These are phyloP conservation scores for Griposia aprilina DNA, from an alignment of 2,888 invertebrate species.

Conservation along the genomic window DNA sequence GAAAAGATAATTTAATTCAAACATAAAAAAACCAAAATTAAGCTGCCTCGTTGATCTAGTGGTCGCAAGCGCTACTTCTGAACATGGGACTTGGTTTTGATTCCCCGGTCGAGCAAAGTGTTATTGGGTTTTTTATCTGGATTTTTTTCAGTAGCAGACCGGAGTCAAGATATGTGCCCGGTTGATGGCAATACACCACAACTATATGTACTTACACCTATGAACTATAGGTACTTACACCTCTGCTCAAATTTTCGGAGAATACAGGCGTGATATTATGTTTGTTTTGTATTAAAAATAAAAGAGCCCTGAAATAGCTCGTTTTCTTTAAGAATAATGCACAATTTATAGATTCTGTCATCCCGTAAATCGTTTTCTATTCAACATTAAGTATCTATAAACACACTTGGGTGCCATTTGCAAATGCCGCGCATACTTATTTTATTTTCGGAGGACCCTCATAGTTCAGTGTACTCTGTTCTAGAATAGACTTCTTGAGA, in stretches of 20 bases:
- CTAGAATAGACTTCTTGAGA: neutral
- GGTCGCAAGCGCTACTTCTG: too few relatives aligned
- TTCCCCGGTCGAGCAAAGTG: neutral
- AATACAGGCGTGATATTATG: neutral
- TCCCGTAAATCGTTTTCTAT: slow-evolving; percentile 17
- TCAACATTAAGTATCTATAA: slow-evolving; percentile 4
- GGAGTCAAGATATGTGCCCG: too few relatives aligned
- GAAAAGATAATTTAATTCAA: too few relatives aligned
- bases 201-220: neutral
- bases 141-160: neutral
- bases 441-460: slow-evolving; percentile 7
- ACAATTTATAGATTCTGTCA: slow-evolving; percentile 2
- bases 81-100: too few relatives aligned
- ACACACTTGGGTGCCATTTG: slow-evolving; percentile 21
- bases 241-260: neutral
- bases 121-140: neutral
- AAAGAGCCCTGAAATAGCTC: neutral
- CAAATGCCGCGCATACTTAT: neutral
- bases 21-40: too few relatives aligned
- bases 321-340: neutral
- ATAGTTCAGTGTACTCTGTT: neutral
- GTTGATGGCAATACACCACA: neutral
- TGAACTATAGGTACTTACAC: neutral
- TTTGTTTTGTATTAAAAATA: neutral
- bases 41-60: too few relatives aligned